Evolutionary conservation across 2,888 invertebrate genomes (phyloP), one percentile per base, ranked within the genome.

Genomic region (Thymelicus lineola): DNA sequence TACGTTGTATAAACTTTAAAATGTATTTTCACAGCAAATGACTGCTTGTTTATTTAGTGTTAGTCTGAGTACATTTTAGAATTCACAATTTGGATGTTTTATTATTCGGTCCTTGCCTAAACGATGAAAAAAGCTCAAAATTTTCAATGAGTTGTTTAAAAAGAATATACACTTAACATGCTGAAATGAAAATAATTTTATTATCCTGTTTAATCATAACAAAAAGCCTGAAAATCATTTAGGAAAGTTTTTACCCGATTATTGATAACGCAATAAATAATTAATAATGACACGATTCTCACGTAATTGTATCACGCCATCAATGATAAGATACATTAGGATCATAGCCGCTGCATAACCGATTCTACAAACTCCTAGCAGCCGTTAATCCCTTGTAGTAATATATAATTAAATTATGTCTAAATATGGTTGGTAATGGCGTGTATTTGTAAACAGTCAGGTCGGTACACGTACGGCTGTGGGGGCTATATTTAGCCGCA

Each of bases 341-440:
- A 48, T 38, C 58, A 36, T 46, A 57, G 36, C 38, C 20, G 58
- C 48, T 38, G 14, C 4, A 50, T 55, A 14, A 7, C 20, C n/a
- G 36, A 15, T 45, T 46, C 12, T 62, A 63, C 59, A 57, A 46
- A 45, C 48, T 72, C 55, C 62, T 71, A 65, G 61, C 53, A 53
- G 71, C 72, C 65, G 73, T 82, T 80, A 83, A 45, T 61, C 78
- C 76, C 79, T 79, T 81, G 81, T 79, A 28, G 28, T 28, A 5
- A 78, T 82, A 80, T 82, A 84, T 86, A 85, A 87, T 89, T 86
- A 88, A 84, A 86, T 76, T 74, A 77, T 72, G 74, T 71, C 71
- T 72, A 76, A 78, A 72, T 73, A 71, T 73, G 73, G 72, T 74
- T 66, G 73, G 74, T 78, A 75, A 77, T 77, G 76, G 74, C 71